These are phyloP conservation scores for Mantis religiosa DNA, from an alignment of 2,888 invertebrate genomes.

Conservation along the genomic window DNA sequence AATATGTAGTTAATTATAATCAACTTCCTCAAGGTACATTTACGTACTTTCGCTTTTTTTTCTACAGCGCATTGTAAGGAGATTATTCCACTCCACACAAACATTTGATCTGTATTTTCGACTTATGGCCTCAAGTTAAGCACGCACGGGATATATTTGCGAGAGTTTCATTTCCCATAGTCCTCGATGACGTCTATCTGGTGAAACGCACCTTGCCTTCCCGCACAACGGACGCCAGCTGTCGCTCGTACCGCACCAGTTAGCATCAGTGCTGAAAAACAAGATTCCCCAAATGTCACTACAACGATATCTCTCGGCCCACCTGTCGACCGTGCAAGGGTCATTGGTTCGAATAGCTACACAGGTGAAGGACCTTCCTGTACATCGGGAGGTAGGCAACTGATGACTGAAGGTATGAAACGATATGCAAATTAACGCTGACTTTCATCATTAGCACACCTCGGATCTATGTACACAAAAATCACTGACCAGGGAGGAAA, in stretches of 20 bases:
- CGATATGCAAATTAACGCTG: too few species aligned
- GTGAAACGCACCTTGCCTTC: not conserved
- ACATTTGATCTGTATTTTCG: too few species aligned
- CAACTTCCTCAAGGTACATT: too few species aligned
- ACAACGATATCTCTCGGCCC: not conserved
- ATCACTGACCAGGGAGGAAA: too few species aligned
- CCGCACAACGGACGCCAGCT: not conserved
- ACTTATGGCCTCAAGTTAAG: not conserved
- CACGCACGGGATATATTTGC: not conserved
- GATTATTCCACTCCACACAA: too few species aligned
- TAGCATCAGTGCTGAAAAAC: not conserved
- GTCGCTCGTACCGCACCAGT: not conserved
- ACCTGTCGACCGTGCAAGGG: not conserved
- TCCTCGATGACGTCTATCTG: not conserved
- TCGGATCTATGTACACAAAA: too few species aligned
- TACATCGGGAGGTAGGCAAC: too few species aligned
- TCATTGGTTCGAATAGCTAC: not conserved
- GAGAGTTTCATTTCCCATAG: not conserved
- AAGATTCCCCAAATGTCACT: not conserved
- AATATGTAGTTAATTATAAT: too few species aligned
- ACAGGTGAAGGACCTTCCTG: not conserved
- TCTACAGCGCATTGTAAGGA: too few species aligned
- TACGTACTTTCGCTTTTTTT: too few species aligned
- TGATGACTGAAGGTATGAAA: too few species aligned
- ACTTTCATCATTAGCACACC: too few species aligned